A percentile compares a stretch with the other conserved stretches of the same genome.
phyloP scores from a whole-genome alignment of 2,888 invertebrate species.

The Drosophila planitibia region DNA sequence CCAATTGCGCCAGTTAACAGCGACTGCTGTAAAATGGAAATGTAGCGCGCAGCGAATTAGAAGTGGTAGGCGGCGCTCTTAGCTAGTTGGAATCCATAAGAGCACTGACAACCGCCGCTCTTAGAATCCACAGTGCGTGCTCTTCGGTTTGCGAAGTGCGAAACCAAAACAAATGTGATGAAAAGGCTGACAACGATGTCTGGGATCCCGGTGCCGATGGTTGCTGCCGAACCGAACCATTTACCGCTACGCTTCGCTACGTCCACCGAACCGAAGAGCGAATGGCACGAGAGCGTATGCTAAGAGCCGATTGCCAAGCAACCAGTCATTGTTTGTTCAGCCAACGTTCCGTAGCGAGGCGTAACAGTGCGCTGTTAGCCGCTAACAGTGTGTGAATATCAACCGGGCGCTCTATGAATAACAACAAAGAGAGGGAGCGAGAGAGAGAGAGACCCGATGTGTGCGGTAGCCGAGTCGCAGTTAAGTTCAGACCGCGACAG shows the following conservation, averaged over 20 bases:
- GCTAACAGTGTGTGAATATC: constrained; percentile 43
- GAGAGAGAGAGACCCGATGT: constrained; percentile 21
- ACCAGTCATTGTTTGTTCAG: constrained; percentile 66
- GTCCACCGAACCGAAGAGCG: constrained; percentile 48
- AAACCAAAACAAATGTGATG: constrained; percentile 83
- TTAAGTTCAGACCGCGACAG: constrained; percentile 71
- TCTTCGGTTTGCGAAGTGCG: constrained; percentile 66
- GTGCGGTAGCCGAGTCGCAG: constrained; percentile 41
- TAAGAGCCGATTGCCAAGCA: constrained; percentile 50
- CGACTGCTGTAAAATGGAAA: constrained; percentile 18
- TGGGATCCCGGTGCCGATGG: constrained; percentile 49
- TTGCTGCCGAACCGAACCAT: constrained; percentile 32
- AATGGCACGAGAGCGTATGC: constrained; percentile 41
- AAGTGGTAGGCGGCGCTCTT: constrained; percentile 44
- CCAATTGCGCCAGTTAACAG: constrained; percentile 62
- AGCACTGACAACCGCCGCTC: constrained; percentile 26
- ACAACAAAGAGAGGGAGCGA: constrained; percentile 1
- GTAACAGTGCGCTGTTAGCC: constrained; percentile 51
- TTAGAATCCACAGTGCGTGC: constrained; percentile 62
- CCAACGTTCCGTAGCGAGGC: constrained; percentile 37
- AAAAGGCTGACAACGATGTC: constrained; percentile 54
- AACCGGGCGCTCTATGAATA: constrained; percentile 20
- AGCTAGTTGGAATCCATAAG: constrained; percentile 61
- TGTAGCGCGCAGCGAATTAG: constrained; percentile 4
- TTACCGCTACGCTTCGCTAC: constrained; percentile 69